A percentile compares a stretch with the other conserved stretches of the same genome.
phyloP scores from a whole-genome alignment of 2,113 vertebrate species.

The Columba janthina region DNA sequence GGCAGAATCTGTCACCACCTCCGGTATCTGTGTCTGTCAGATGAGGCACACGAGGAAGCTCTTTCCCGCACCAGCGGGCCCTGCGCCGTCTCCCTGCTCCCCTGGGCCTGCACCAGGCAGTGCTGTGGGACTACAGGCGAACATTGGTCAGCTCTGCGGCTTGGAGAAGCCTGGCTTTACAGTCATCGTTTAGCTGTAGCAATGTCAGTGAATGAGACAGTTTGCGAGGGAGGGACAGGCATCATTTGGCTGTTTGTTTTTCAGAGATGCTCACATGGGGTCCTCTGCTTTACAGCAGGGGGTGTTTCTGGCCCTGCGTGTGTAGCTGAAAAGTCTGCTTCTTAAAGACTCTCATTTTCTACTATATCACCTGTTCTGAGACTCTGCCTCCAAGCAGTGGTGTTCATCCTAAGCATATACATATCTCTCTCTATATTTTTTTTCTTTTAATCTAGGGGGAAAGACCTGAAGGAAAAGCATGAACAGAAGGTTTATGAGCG shows the following conservation, averaged over 20 bases:
- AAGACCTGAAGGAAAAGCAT: slow-evolving; percentile 85
- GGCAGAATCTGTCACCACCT: not conserved
- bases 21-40: not conserved
- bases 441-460: slow-evolving; percentile 77
- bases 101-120: not conserved
- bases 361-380: not conserved
- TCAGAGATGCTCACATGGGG: not conserved
- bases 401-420: not conserved
- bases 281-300: not conserved
- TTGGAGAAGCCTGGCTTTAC: not conserved
- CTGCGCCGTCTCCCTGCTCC: not conserved
- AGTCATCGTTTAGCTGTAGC: not conserved
- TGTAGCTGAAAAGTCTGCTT: not conserved
- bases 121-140: not conserved
- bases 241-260: not conserved
- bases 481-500: slow-evolving; percentile 88
- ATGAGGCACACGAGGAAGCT: not conserved
- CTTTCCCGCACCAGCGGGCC: not conserved
- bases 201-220: not conserved
- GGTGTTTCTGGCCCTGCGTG: not conserved
- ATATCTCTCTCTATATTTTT: accelerated
- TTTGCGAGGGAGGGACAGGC: not conserved
- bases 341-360: not conserved
- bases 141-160: not conserved
- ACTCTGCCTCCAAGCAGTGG: not conserved